These are phyloP conservation scores for Lanistes nyassanus DNA, from an alignment of 1,140 invertebrate species.

Conservation along the genomic window DNA sequence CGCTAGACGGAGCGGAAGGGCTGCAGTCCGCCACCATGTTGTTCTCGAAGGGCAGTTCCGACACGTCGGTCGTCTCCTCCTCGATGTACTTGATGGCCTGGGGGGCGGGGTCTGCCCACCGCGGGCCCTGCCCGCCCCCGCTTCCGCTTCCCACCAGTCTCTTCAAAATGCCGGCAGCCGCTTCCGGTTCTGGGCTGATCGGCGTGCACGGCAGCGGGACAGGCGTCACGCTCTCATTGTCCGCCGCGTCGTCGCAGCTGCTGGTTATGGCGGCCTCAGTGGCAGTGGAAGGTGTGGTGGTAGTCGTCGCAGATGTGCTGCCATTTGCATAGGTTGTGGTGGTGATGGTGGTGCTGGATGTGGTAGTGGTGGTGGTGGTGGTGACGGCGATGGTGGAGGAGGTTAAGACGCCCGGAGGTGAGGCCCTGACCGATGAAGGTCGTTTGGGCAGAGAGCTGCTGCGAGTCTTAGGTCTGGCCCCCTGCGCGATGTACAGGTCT, in stretches of 20 bases:
- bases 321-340: conserved; percentile 19
- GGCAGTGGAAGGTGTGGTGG: not conserved
- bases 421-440: conserved; percentile 17
- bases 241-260: not conserved
- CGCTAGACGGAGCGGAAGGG: conserved; percentile 33
- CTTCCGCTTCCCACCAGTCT: conserved; percentile 9
- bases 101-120: conserved; percentile 64
- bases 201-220: conserved; percentile 9
- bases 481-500: conserved; percentile 44
- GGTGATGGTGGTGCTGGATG: not conserved
- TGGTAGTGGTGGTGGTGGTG: not conserved
- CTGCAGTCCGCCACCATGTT: conserved; percentile 58
- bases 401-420: not conserved
- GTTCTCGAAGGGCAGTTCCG: conserved; percentile 47
- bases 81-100: conserved; percentile 66
- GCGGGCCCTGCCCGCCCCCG: conserved; percentile 33
- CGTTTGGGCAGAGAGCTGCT: conserved; percentile 21
- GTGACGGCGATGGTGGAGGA: conserved; percentile 6
- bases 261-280: not conserved
- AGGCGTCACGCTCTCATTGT: not conserved
- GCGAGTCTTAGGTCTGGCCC: conserved; percentile 51
- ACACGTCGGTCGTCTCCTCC: conserved; percentile 55
- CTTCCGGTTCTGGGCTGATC: conserved; percentile 20
- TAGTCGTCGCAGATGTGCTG: not conserved
- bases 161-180: conserved; percentile 19